A percentile compares a stretch with the other conserved stretches of the same genome.
Evolutionary conservation across 2,797 vertebrate species (phyloP).

Genomic region (Pipistrellus nathusii): DNA sequence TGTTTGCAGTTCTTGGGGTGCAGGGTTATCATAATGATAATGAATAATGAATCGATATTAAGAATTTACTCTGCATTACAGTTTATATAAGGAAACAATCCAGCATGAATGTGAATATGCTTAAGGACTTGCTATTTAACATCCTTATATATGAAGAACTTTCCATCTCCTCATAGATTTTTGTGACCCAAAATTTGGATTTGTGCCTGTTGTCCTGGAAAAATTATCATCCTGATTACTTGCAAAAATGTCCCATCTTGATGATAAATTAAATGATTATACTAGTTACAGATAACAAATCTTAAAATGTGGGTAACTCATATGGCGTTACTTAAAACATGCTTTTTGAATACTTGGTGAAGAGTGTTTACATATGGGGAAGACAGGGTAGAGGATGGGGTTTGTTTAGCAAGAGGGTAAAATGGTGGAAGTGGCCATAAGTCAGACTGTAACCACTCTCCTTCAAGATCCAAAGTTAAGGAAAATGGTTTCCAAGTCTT

Average conservation of each 20-base stretch:
- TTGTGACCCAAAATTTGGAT: neutral
- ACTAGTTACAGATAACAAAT: neutral
- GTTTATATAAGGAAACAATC: neutral
- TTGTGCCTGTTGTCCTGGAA: neutral
- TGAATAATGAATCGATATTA: neutral
- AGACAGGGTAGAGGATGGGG: too few species aligned
- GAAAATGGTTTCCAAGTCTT: neutral
- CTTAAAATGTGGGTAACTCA: neutral
- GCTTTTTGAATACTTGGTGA: neutral
- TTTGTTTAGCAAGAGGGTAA: neutral
- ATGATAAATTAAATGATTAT: neutral
- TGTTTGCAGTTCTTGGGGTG: neutral
- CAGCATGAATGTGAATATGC: accelerated
- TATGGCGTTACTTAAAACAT: neutral
- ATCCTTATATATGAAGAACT: neutral
- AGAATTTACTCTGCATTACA: neutral
- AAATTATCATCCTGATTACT: neutral
- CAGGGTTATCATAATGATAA: too few species aligned
- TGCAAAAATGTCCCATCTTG: neutral
- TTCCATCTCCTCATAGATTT: accelerated
- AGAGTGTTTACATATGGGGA: neutral
- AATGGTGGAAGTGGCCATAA: too few species aligned
- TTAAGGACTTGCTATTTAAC: too few species aligned
- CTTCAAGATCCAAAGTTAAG: neutral
- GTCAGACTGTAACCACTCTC: neutral